A percentile compares a stretch with the other conserved stretches of the same genome.
These are phyloP conservation scores for Apamea sordens DNA, from an alignment of 2,888 invertebrate species.

Conservation along the genomic window DNA sequence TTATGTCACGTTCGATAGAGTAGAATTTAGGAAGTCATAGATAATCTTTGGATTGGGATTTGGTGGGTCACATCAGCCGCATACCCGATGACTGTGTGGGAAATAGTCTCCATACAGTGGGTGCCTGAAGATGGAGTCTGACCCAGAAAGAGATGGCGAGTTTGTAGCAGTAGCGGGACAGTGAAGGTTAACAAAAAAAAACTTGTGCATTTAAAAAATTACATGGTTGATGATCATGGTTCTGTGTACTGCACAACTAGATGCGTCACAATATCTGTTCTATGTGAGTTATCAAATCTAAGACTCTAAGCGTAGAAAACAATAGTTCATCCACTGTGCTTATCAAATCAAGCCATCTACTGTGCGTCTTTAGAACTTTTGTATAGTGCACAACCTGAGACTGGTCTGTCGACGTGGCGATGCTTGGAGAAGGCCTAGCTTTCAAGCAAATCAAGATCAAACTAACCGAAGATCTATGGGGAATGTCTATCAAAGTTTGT, in stretches of 20 bases:
- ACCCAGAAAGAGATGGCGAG: neutral
- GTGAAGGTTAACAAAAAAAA: too few species aligned
- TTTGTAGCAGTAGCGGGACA: neutral
- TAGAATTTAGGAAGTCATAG: constrained; percentile 5
- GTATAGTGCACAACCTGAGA: neutral
- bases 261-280: neutral
- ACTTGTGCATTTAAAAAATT: too few species aligned
- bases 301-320: neutral
- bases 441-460: too few species aligned
- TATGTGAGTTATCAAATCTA: neutral
- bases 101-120: neutral
- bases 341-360: neutral
- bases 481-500: too few species aligned
- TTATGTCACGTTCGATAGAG: constrained; percentile 24
- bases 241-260: neutral
- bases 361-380: neutral
- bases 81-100: neutral
- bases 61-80: neutral
- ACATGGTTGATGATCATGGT: neutral
- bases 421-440: neutral
- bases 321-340: neutral
- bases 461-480: too few species aligned
- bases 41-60: neutral
- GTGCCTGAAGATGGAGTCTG: neutral
- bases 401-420: neutral